Conservation (phyloP, 2,888 invertebrate species). For the Acronicta leporina region DNA sequence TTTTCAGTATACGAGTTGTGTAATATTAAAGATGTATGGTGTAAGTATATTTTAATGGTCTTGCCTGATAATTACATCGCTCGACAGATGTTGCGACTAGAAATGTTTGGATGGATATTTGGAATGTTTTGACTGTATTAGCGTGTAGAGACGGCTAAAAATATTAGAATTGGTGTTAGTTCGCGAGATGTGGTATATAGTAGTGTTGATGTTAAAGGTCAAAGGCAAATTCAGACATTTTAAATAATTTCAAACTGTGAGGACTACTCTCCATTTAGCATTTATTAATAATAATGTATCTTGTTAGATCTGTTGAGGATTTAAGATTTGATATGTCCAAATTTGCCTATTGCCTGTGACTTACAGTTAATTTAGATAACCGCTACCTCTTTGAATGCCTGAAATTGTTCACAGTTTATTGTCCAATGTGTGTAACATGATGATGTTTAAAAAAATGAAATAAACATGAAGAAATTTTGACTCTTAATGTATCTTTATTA, state of each 20-base stretch:
- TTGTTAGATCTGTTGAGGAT: slow-evolving; percentile 41
- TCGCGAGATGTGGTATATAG: slow-evolving; percentile 63
- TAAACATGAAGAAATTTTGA: slow-evolving; percentile 81
- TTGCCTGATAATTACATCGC: slow-evolving; percentile 27
- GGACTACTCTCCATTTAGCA: slow-evolving; percentile 39
- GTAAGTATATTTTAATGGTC: slow-evolving; percentile 4
- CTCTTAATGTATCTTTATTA: slow-evolving; percentile 62
- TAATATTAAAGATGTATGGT: not conserved
- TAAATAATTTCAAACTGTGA: slow-evolving; percentile 32
- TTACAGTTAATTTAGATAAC: slow-evolving; percentile 73
- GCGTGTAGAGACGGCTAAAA: slow-evolving; percentile 58
- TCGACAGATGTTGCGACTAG: slow-evolving; percentile 41
- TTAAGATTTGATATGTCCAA: slow-evolving; percentile 31
- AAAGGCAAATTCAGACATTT: slow-evolving; percentile 47
- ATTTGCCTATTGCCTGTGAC: slow-evolving; percentile 19
- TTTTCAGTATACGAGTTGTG: slow-evolving; percentile 2
- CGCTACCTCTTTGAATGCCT: slow-evolving; percentile 87
- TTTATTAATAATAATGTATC: slow-evolving; percentile 53
- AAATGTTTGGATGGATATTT: slow-evolving; percentile 42
- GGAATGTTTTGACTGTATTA: slow-evolving; percentile 61
- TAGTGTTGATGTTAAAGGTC: slow-evolving; percentile 51
- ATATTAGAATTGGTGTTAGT: slow-evolving; percentile 61
- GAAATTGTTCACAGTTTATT: slow-evolving; percentile 78
- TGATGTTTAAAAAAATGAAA: slow-evolving; percentile 78
- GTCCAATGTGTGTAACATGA: slow-evolving; percentile 77